These are phyloP conservation scores for Coendou prehensilis DNA, from an alignment of 2,797 vertebrate species.

Conservation along the genomic window DNA sequence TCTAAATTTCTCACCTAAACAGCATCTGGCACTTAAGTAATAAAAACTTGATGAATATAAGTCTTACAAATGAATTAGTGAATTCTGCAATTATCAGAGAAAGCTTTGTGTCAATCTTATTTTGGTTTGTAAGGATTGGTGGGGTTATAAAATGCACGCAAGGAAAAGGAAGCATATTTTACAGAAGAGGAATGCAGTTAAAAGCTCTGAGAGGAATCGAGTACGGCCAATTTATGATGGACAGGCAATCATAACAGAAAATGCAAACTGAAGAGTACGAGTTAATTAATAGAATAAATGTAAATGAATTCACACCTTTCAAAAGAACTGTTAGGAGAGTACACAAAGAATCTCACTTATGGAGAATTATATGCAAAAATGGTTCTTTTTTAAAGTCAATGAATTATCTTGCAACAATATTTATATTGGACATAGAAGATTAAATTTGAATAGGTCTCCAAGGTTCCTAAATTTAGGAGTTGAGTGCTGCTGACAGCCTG, in stretches of 20 bases:
- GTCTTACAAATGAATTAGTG: not conserved
- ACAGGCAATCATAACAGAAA: not conserved
- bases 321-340: not conserved
- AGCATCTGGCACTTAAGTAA: not conserved
- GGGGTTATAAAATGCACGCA: not conserved
- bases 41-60: not conserved
- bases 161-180: too few relatives aligned
- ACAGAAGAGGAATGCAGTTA: not conserved
- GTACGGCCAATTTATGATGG: accelerated
- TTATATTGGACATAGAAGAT: not conserved
- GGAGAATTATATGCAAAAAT: not conserved
- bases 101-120: not conserved
- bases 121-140: not conserved
- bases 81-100: too few relatives aligned
- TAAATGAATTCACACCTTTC: not conserved
- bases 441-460: too few relatives aligned
- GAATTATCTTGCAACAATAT: not conserved
- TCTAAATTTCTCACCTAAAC: not conserved
- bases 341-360: not conserved
- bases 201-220: not conserved
- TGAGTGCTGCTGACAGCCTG: not conserved
- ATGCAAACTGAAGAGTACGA: too few relatives aligned
- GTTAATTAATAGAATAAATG: too few relatives aligned
- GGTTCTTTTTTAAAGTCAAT: not conserved
- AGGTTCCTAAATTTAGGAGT: not conserved